These are phyloP conservation scores for Thereva unica DNA, from an alignment of 2,888 invertebrate species.

Conservation along the genomic window DNA sequence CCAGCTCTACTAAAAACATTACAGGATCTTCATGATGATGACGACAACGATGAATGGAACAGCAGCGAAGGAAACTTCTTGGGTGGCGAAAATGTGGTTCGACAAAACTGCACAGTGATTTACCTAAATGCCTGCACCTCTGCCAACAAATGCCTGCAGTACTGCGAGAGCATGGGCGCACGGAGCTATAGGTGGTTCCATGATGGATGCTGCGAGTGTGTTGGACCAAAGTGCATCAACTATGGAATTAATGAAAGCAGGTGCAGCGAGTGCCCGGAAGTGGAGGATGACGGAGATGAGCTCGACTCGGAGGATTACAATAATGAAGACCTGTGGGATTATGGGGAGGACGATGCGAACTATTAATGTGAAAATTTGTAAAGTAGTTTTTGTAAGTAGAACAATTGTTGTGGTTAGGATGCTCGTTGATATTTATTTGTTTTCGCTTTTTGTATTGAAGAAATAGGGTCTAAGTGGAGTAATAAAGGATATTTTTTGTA, in stretches of 20 bases:
- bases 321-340: constrained; percentile 1
- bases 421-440: no score
- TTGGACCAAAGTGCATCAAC: constrained; percentile 2
- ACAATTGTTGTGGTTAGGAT: no score
- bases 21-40: no score
- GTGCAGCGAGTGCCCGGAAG: constrained; percentile 10
- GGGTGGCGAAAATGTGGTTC: not conserved
- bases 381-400: no score
- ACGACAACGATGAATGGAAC: no score
- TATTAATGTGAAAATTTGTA: no score
- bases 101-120: constrained; percentile 7
- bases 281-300: not conserved
- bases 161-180: constrained; percentile 17
- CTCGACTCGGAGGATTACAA: constrained; percentile 1
- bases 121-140: constrained; percentile 8
- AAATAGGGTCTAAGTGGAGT: no score
- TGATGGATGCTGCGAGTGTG: constrained; percentile 22
- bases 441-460: no score
- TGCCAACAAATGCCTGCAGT: constrained; percentile 7
- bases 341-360: constrained; percentile 6
- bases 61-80: no score
- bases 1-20: no score
- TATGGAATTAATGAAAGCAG: not conserved
- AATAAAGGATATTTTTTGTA: no score
- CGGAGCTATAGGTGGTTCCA: constrained; percentile 12